Conservation (phyloP, 2,888 invertebrate genomes). For the Pollenia labialis region DNA sequence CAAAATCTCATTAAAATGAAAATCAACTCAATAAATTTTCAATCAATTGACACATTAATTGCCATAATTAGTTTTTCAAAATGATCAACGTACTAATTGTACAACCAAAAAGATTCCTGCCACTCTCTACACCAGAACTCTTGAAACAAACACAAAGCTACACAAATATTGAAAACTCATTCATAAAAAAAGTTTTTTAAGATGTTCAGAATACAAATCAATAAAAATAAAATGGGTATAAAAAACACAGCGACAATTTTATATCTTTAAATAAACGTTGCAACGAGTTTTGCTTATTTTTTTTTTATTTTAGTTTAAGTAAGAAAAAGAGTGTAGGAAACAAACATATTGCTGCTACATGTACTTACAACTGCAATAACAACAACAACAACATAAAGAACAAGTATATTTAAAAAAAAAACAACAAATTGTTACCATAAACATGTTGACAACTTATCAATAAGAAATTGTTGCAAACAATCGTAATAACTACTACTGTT, state of each 20-base stretch:
- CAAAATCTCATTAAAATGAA: conserved; percentile 66
- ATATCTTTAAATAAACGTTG: conserved; percentile 46
- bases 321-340: conserved; percentile 36
- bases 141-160: background rate
- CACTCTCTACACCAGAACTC: conserved; percentile 15
- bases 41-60: conserved; percentile 73
- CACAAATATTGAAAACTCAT: conserved; percentile 34
- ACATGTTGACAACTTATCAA: conserved; percentile 73
- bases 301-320: no score
- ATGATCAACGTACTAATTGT: conserved; percentile 59
- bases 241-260: conserved; percentile 36
- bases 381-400: background rate
- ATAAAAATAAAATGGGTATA: conserved; percentile 44
- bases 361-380: background rate
- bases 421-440: conserved; percentile 71
- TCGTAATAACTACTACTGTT: conserved; percentile 69
- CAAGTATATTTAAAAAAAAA: conserved; percentile 12
- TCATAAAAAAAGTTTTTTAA: conserved; percentile 65
- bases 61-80: conserved; percentile 71
- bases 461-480: conserved; percentile 70
- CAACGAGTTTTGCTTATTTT: background rate
- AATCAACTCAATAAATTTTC: conserved; percentile 71
- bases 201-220: conserved; percentile 50
- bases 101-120: background rate
- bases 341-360: conserved; percentile 13